Evolutionary conservation across 2,797 vertebrate genomes (phyloP), one percentile per base, ranked within the genome.

Genomic region (Caiman crocodilus): DNA sequence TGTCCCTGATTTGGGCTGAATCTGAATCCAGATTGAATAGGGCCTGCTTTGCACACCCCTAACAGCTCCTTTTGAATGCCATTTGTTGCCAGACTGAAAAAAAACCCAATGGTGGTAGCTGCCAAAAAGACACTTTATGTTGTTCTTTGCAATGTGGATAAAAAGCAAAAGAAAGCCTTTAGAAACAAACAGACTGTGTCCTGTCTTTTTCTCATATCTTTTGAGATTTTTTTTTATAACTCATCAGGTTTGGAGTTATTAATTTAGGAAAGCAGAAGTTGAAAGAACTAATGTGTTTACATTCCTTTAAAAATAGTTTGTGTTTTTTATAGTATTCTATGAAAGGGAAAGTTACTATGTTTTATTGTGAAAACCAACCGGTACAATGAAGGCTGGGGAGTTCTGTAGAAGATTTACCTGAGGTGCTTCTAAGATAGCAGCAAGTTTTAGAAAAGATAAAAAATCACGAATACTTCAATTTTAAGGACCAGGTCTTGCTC

Each of bases 251-350:
- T 50, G 69, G 84, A 79, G 91, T 65, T 4, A 14, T 91, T 94
- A 89, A 78, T 3, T 9, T 85, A 84, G 89, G 88, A 96, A 96
- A 94, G 84, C 58, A 96, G 87, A 95, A 96, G 79, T 93, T 1
- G 3, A 75, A 83, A 94, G 86, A 95, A 93, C 87, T 94, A 84
- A 78, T 25, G 86, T 57, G 50, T 91, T 87, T 79, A 26, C 76
- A 61, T 87, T 90, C 90, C 94, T 55, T 30, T 26, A 92, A 76
- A 83, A 76, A 90, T 80, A 26, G 4, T 7, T 87, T 89, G 77
- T 76, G 74, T 89, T 86, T 59, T 90, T 87, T 74, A 16, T 76
- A 17, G 50, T 30, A 75, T 88, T 42, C 81, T 81, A 8, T 59
- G 6, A 75, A 67, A 30, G 71, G 83, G 76, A 83, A 92, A 60